Evolutionary conservation across 2,797 vertebrate species (phyloP).

Genomic region (Micrastur ruficollis): DNA sequence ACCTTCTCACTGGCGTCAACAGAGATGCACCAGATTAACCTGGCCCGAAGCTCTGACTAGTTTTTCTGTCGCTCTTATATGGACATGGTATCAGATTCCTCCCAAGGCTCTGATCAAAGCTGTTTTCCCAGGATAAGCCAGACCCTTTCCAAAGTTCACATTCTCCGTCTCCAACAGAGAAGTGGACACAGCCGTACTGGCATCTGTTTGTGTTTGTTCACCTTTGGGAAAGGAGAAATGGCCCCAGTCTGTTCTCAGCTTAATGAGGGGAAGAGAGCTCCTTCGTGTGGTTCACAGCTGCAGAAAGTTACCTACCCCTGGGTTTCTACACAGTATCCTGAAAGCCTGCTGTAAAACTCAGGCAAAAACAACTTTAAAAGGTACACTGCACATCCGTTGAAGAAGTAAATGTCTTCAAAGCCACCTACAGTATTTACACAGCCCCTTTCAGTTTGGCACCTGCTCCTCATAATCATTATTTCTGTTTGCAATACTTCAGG

Average conservation of each 20-base stretch:
- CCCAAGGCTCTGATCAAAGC: constrained; percentile 33
- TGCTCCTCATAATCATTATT: not conserved
- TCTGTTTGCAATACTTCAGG: not conserved
- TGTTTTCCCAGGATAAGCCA: constrained; percentile 7
- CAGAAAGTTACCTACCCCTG: not conserved
- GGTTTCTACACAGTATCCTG: not conserved
- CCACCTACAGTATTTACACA: not conserved
- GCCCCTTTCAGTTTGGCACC: not conserved
- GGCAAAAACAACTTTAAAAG: not conserved
- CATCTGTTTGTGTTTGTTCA: not conserved
- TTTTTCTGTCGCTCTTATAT: not conserved
- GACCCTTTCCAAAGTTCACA: constrained; percentile 35
- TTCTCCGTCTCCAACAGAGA: not conserved
- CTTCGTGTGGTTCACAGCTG: not conserved
- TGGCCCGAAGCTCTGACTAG: not conserved
- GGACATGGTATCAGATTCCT: not conserved
- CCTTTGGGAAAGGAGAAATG: not conserved
- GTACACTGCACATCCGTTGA: not conserved
- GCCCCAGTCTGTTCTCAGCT: not conserved
- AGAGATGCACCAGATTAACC: constrained; percentile 7
- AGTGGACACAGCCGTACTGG: not conserved
- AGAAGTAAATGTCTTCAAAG: not conserved
- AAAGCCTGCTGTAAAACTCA: not conserved
- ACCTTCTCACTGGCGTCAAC: not conserved
- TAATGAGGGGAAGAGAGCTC: not conserved